Conservation (phyloP, 2,797 vertebrate genomes). For the Chiloscyllium punctatum region DNA sequence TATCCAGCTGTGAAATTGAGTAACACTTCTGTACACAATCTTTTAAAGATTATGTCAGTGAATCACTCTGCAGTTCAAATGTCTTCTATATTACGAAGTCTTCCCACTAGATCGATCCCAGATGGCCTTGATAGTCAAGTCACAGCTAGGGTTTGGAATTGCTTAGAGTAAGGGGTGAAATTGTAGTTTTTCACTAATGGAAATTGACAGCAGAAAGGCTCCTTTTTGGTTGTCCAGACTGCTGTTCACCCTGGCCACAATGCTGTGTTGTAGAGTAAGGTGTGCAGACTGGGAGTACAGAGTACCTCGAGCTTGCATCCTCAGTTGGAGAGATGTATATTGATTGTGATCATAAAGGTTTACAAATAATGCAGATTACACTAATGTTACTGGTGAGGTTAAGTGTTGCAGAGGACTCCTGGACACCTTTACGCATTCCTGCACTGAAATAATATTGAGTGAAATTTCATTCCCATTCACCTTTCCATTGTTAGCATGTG, state of each 20-base stretch:
- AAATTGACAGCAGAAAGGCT: not conserved
- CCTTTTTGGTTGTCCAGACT: not conserved
- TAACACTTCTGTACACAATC: not conserved
- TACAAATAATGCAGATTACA: not conserved
- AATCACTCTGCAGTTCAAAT: not conserved
- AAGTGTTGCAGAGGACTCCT: not conserved
- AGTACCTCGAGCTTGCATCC: not conserved
- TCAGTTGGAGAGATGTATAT: not conserved
- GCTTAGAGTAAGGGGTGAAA: not conserved
- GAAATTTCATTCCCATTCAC: not conserved
- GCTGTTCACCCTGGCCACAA: not conserved
- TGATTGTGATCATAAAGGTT: not conserved
- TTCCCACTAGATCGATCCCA: not conserved
- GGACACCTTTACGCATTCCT: not conserved
- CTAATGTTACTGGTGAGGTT: not conserved
- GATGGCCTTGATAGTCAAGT: not conserved
- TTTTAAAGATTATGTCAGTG: not conserved
- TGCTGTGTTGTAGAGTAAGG: too few species aligned
- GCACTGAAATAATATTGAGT: too few species aligned
- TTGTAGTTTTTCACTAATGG: not conserved
- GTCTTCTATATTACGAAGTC: not conserved
- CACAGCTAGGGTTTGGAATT: not conserved
- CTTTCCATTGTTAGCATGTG: not conserved
- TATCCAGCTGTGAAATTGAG: not conserved
- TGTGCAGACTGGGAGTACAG: not conserved